A percentile compares a stretch with the other conserved stretches of the same genome.
Conservation (phyloP, 2,113 vertebrate species). For the Gyps fulvus region DNA sequence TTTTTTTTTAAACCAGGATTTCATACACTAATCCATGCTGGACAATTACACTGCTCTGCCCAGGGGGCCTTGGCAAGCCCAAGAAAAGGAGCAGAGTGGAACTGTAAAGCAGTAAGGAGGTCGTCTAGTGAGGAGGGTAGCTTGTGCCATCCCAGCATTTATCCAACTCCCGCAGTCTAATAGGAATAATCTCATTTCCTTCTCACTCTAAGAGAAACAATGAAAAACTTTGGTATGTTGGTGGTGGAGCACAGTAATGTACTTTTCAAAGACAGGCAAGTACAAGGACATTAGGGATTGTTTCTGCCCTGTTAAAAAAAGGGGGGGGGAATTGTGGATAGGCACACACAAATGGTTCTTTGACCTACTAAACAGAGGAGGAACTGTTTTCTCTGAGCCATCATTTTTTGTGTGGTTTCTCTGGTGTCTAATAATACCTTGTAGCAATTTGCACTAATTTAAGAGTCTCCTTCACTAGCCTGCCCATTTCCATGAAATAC, state of each 20-base stretch:
- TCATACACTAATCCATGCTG: neutral
- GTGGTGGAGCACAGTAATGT: neutral
- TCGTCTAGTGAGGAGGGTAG: neutral
- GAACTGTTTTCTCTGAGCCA: neutral
- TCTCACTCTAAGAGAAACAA: neutral
- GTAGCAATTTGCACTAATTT: neutral
- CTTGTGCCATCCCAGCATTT: neutral
- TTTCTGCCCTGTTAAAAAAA: neutral
- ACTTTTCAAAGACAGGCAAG: neutral
- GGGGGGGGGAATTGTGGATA: neutral
- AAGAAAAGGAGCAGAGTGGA: neutral
- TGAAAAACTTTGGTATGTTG: neutral
- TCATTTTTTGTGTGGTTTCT: neutral
- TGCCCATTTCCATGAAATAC: neutral
- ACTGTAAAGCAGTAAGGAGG: neutral
- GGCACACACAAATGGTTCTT: neutral
- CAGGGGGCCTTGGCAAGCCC: neutral
- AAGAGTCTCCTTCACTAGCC: neutral
- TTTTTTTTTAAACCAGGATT: neutral
- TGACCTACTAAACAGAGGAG: neutral
- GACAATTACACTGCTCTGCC: neutral
- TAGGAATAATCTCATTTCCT: neutral
- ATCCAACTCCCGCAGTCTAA: neutral
- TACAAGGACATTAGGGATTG: neutral
- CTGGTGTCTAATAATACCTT: slow-evolving; percentile 7